These are phyloP conservation scores for Scytalopus superciliaris DNA, from an alignment of 2,113 vertebrate genomes.

Conservation along the genomic window DNA sequence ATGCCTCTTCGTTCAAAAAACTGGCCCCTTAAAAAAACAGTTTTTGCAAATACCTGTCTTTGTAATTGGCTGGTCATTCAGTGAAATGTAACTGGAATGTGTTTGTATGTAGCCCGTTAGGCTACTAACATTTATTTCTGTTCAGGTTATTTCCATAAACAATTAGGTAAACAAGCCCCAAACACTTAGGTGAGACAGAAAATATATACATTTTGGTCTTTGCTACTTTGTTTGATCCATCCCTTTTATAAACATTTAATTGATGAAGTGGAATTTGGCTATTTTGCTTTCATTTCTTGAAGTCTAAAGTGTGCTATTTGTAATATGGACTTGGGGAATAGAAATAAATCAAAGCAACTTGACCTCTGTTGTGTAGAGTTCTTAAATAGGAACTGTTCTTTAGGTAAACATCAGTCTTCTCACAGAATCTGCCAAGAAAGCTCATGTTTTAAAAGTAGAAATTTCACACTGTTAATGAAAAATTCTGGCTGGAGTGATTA, in stretches of 20 bases:
- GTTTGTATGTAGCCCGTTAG: not conserved
- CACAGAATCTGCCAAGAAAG: not conserved
- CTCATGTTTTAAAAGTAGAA: not conserved
- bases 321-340: conserved; percentile 52
- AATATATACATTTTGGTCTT: not conserved
- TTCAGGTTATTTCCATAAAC: conserved; percentile 17
- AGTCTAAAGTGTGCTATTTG: conserved; percentile 53
- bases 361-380: not conserved
- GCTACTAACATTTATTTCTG: conserved; percentile 20
- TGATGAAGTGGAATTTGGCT: conserved; percentile 30
- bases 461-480: not conserved
- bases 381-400: not conserved
- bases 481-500: not conserved
- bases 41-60: not conserved
- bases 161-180: not conserved
- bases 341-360: conserved; percentile 61
- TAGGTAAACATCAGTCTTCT: not conserved
- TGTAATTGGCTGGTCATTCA: not conserved
- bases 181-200: not conserved
- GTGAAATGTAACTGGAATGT: not conserved
- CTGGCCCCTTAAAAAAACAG: not conserved
- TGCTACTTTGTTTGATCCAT: conserved; percentile 8
- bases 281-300: conserved; percentile 34
- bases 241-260: conserved; percentile 2
- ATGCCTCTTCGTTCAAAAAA: not conserved